phyloP scores from a whole-genome alignment of 2,113 vertebrate genomes.

The Drymodes brunneopygia region DNA sequence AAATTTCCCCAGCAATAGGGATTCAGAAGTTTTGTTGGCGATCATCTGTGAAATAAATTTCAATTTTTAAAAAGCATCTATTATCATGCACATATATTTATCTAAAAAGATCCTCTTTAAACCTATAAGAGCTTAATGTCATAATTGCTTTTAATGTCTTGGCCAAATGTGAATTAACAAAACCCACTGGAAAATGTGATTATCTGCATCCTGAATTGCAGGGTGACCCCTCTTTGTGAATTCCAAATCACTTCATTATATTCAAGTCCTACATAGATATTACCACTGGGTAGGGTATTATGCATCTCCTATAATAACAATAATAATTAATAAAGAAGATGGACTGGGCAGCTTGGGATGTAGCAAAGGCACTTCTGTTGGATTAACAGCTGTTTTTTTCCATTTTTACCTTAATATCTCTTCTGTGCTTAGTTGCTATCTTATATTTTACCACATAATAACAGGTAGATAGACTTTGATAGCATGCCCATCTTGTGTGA shows the following conservation, averaged over 20 bases:
- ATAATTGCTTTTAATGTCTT: conserved; percentile 23
- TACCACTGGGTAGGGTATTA: neutral
- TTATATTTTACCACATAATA: neutral
- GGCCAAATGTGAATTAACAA: conserved; percentile 22
- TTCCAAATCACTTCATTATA: neutral
- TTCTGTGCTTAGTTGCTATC: neutral
- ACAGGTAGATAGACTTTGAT: neutral
- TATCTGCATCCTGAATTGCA: neutral
- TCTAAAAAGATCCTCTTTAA: neutral
- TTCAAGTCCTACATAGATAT: neutral
- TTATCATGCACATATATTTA: neutral
- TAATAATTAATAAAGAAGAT: neutral
- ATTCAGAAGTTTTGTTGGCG: neutral
- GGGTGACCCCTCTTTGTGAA: neutral
- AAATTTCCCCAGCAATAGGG: neutral
- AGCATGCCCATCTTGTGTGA: neutral
- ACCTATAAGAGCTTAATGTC: neutral
- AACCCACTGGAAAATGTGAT: neutral
- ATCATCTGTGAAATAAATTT: neutral
- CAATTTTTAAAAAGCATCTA: neutral
- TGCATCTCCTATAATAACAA: neutral
- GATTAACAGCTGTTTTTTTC: neutral
- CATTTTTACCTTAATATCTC: neutral
- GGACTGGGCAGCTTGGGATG: neutral
- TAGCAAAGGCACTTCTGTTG: neutral